These are phyloP conservation scores for Actinemys pallida DNA, from an alignment of 2,113 vertebrate species.

Conservation along the genomic window DNA sequence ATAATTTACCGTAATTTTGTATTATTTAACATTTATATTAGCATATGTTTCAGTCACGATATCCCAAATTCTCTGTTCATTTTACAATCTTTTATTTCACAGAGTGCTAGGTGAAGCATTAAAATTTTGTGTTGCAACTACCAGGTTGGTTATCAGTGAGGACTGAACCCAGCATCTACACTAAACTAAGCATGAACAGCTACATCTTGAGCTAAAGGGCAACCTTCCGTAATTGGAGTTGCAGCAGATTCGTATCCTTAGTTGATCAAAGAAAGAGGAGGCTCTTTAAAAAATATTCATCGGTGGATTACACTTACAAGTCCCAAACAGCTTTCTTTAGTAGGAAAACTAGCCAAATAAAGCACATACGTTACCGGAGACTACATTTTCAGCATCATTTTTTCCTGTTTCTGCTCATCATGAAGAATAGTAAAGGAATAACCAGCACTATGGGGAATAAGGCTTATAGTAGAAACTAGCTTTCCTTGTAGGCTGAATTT, in stretches of 20 bases:
- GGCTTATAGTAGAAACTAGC: neutral
- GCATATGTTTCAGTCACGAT: neutral
- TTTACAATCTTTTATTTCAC: neutral
- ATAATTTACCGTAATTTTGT: neutral
- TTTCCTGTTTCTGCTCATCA: neutral
- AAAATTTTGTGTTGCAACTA: neutral
- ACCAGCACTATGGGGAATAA: neutral
- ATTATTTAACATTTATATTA: neutral
- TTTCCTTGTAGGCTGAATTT: neutral
- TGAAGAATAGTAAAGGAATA: neutral
- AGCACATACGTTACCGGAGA: neutral
- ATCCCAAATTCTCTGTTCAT: neutral
- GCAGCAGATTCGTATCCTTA: neutral
- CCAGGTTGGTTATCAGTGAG: neutral
- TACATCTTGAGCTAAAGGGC: neutral
- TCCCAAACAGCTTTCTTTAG: no score
- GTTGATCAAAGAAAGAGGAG: no score
- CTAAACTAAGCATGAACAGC: no score
- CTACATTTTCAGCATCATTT: neutral
- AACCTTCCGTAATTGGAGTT: neutral
- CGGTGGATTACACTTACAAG: no score
- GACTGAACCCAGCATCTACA: neutral
- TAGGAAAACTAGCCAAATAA: neutral
- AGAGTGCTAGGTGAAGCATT: neutral
- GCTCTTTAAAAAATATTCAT: no score